Base-by-base conservation (phyloP, 2,888 invertebrate species). In the Priocnemis perturbator region DNA sequence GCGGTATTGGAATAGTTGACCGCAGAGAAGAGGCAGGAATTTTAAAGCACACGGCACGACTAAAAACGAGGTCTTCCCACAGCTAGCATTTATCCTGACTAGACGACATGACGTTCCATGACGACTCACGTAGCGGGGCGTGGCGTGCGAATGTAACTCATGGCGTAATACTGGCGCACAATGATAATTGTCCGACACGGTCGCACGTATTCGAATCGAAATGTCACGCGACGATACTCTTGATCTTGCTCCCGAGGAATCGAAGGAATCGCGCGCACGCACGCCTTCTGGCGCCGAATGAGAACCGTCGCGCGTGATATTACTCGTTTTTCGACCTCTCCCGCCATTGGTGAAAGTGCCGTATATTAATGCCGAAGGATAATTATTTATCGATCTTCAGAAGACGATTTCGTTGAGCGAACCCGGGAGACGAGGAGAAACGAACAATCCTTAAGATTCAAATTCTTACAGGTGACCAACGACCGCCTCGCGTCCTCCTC, bases 111-210 rank as follows among this genome's bases (percentile, higher is more conserved):
- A 37, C 1, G 37, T 37, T 37, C 37, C n/a, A n/a, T n/a, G n/a
- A n/a, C n/a, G 11, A 1, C 37, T 11, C 11, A 5, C 2, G 14
- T 7, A 37, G 37, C 37, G 14, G 11, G 72, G 73, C 72, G 72
- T 72, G 72, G 72, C 72, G 73, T 74, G 72, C 72, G 69, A 74
- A 74, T 65, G 61, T 69, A 72, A 62, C 68, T 68, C 71, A 68
- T 72, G 71, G 68, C 68, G 73, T 69, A 73, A 73, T 64, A 60
- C 58, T 59, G 68, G 57, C 37, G 11, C 48, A 71, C 72, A 68
- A 73, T 71, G 62, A 72, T 73, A 71, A 73, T 73, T 73, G 68
- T 37, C 37, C 37, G 11, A 37, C 57, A 21, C 23, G 26, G 59
- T 59, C 58, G 56, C 37, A 37, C 7, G 7, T 37, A 37, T 37